Base-by-base conservation (phyloP, 2,113 vertebrate genomes). In the Cervus canadensis region DNA sequence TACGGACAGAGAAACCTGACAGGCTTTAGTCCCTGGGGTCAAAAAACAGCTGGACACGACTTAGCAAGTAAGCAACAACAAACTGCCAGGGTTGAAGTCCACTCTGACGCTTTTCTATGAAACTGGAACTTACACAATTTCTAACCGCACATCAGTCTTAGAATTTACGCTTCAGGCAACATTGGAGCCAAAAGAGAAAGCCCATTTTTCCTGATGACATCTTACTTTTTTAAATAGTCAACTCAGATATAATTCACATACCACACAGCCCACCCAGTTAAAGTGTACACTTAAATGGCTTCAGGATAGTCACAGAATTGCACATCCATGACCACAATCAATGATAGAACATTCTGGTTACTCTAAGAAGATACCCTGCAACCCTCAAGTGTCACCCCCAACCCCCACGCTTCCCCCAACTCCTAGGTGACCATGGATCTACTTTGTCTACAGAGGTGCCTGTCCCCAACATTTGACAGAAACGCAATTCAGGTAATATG, bases 31-130 rank as follows among this genome's bases (percentile, higher is more conserved):
- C 23, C 23, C 4, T 43, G 71, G 40, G 71, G 23, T 43, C 71
- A 76, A 43, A 76, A 25, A 14, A 76, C 36, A 26, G 71, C 4
- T 4, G 23, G 23, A 76, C 23, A 15, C 0, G 23, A 76, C 71
- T 43, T 43, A 43, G 71, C 6, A 0, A 15, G 12, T 76, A 43
- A 43, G 40, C 71, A 76, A 43, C 40, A 43, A 43, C 40, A 15
- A 26, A 3, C 12, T 43, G 40, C 71, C n/a, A 13, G 36, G 21
- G 26, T 3, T 43, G 79, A 5, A 2, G 81, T 62, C 82, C 2
- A 11, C 5, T 28, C n/a, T 0, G 1, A 56, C 4, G 14, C 54
- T n/a, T 48, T 67, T 8, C 43, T 15, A 5, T 0, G 33, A 62
- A 97, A 71, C 17, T 1, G 30, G 19, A 52, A 88, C 76, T 40